A percentile compares a stretch with the other conserved stretches of the same genome.
phyloP scores from a whole-genome alignment of 2,113 vertebrate genomes.

The Coptodon bakossiorum region DNA sequence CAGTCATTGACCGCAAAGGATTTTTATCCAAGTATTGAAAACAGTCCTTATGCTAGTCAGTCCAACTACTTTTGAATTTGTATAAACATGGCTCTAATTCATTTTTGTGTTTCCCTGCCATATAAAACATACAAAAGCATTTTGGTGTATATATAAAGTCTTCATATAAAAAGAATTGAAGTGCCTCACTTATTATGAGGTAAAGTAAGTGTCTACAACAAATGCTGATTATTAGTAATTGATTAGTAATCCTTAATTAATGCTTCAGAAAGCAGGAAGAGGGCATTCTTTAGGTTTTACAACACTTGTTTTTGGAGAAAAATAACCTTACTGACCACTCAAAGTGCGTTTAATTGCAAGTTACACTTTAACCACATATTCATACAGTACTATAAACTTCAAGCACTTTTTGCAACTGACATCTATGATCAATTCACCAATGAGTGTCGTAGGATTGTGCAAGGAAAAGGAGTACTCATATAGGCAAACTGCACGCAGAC shows the following conservation, averaged over 20 bases:
- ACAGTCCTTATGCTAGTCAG: neutral
- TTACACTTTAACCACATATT: neutral
- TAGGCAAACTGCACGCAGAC: neutral
- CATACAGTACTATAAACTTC: neutral
- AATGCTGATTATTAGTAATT: neutral
- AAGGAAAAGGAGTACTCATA: neutral
- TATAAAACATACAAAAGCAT: neutral
- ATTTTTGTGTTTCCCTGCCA: neutral
- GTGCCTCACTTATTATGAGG: rapidly evolving
- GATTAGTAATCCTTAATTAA: neutral
- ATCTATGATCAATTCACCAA: neutral
- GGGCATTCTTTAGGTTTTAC: neutral
- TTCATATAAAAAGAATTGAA: neutral
- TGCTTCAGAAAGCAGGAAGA: neutral
- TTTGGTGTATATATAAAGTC: neutral
- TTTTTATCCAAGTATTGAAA: neutral
- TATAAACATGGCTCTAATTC: neutral
- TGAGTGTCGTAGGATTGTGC: neutral
- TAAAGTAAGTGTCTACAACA: neutral
- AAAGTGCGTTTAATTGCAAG: neutral
- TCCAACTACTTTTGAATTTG: neutral
- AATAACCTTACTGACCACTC: neutral
- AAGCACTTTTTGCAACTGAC: neutral
- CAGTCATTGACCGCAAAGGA: neutral
- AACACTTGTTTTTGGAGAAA: neutral